These are phyloP conservation scores for Cyprinus carpio DNA, from an alignment of 2,113 vertebrate genomes.

Conservation along the genomic window DNA sequence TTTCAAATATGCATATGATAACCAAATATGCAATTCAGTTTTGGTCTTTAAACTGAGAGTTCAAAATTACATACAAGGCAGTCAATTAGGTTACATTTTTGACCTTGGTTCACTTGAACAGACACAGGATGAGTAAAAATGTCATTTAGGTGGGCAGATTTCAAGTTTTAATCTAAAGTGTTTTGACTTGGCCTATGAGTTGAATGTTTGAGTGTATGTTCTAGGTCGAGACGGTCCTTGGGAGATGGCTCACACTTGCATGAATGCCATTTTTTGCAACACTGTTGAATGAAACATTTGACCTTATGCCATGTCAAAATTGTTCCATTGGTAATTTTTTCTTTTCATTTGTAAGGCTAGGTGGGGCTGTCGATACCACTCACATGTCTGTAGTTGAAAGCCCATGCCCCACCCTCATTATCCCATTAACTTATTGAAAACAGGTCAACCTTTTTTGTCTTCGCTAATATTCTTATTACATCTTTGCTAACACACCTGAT, in stretches of 20 bases:
- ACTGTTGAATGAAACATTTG: neutral
- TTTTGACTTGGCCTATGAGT: neutral
- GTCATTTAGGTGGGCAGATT: neutral
- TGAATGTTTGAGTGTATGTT: neutral
- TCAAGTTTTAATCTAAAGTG: neutral
- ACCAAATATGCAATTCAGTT: neutral
- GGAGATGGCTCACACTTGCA: neutral
- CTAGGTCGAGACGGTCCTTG: neutral
- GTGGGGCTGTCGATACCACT: slow-evolving; percentile 1
- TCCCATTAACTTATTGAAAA: slow-evolving; percentile 20
- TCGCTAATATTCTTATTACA: slow-evolving; percentile 1
- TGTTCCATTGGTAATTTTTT: neutral
- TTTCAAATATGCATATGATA: neutral
- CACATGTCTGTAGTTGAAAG: slow-evolving; percentile 30
- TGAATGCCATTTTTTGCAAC: neutral
- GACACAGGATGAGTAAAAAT: neutral
- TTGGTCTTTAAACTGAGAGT: neutral
- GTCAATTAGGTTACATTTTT: neutral
- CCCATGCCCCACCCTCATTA: neutral
- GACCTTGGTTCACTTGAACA: neutral
- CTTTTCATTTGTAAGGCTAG: neutral
- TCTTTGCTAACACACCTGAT: slow-evolving; percentile 26
- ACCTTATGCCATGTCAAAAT: neutral
- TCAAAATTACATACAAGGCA: neutral
- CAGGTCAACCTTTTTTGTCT: slow-evolving; percentile 28